Conservation (phyloP, 53 echinoderm and acorn worm genomes). For the Paelopatides confundens region DNA sequence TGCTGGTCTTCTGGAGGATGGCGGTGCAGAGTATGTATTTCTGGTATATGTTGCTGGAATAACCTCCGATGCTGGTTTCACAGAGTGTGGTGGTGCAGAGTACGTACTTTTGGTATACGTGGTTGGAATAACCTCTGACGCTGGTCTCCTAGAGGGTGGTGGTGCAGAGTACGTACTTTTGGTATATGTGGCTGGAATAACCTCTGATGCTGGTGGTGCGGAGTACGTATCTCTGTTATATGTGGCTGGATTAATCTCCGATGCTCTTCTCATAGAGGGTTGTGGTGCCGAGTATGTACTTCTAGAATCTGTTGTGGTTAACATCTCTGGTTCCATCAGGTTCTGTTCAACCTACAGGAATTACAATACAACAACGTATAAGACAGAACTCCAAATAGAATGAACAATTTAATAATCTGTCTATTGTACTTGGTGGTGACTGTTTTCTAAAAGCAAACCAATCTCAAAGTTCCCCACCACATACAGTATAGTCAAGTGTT, state of each 20-base stretch:
- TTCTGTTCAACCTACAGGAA: constrained; percentile 27
- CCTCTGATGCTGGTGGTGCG: constrained; percentile 1
- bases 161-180: background rate
- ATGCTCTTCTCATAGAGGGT: background rate
- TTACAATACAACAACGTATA: too few relatives aligned
- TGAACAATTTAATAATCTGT: too few relatives aligned
- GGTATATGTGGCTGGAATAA: background rate
- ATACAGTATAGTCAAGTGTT: too few relatives aligned
- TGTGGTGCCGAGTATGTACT: background rate
- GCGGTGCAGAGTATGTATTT: background rate
- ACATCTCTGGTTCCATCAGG: constrained; percentile 1
- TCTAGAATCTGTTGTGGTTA: background rate
- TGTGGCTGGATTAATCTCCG: background rate
- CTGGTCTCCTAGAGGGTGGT: background rate
- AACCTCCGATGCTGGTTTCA: background rate
- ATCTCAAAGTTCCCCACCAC: too few relatives aligned
- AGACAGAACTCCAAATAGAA: background rate
- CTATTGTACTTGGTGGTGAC: too few relatives aligned
- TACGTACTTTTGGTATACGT: background rate
- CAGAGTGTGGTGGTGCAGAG: background rate
- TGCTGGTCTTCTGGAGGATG: background rate
- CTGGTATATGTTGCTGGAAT: background rate
- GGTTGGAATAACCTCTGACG: background rate
- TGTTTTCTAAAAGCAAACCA: too few relatives aligned
- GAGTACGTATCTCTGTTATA: background rate